Conservation (phyloP, 2,113 vertebrate species). For the Corydoras sp. region DNA sequence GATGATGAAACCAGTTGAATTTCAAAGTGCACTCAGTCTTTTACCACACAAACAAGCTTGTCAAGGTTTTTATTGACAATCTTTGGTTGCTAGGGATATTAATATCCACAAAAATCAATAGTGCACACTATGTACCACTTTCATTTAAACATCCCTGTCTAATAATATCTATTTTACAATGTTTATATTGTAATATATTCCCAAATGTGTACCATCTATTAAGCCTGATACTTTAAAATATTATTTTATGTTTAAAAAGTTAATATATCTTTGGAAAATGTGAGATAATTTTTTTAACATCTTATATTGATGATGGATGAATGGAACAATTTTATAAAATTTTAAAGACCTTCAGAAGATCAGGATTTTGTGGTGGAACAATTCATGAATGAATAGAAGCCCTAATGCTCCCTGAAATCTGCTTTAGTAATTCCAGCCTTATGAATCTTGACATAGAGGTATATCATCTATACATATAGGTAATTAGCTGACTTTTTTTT, state of each 20-base stretch:
- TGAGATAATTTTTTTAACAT: neutral
- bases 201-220: neutral
- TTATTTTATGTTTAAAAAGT: no score
- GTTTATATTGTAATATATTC: neutral
- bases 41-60: slow-evolving; percentile 20
- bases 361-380: no score
- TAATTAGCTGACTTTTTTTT: no score
- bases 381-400: no score
- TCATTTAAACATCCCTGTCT: neutral
- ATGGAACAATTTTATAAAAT: no score
- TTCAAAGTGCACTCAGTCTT: slow-evolving; percentile 31
- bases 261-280: neutral
- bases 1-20: slow-evolving; percentile 24
- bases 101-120: slow-evolving; percentile 2
- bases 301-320: no score
- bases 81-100: slow-evolving; percentile 21
- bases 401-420: no score
- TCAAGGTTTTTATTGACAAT: slow-evolving; percentile 29
- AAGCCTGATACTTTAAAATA: no score
- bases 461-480: no score
- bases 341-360: no score
- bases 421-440: no score
- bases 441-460: no score
- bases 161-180: neutral
- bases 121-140: neutral